Base-by-base conservation (phyloP, 2,888 invertebrate species). In the Zygothrica quintamaculata region DNA sequence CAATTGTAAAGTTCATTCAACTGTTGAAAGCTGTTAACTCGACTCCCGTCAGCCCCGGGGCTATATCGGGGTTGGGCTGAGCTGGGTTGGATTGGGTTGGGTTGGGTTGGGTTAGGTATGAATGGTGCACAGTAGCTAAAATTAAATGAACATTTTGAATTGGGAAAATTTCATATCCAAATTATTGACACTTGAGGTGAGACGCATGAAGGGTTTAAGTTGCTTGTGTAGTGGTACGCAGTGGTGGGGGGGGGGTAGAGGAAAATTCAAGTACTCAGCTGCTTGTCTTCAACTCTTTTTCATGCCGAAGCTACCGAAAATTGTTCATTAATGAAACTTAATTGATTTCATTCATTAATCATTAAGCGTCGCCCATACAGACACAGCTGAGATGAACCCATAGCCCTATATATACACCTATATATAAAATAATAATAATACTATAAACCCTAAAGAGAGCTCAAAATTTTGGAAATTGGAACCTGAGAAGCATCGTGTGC, bases 321-420 rank as follows among this genome's bases (percentile, higher is more conserved):
- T 85, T 79, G 80, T 88, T 89, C 87, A 84, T 89, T 89, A 87
- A 86, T 87, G 87, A 87, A 87, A 86, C 81, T 87, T 87, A 89
- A 89, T 89, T 89, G 89, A 89, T 89, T 89, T 76, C 79, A 82
- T 89, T 89, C 89, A 89, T 89, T 89, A 89, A 89, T 89, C 89
- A 89, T 89, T 85, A 87, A 58, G 69, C 76, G 62, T 72, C 74
- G 65, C 74, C 59, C 48, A 56, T 58, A 59, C 52, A 62, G n/a
- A n/a, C n/a, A n/a, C n/a, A n/a, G n/a, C n/a, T 16, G 56, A 50
- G 47, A 39, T 36, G 66, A 58, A n/a, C n/a, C n/a, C n/a, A n/a
- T n/a, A n/a, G n/a, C n/a, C n/a, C n/a, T n/a, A n/a, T n/a, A n/a
- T n/a, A n/a, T n/a, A n/a, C n/a, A n/a, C n/a, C n/a, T n/a, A n/a